phyloP scores from a whole-genome alignment of 2,888 invertebrate genomes.

The Anaspis maculata region DNA sequence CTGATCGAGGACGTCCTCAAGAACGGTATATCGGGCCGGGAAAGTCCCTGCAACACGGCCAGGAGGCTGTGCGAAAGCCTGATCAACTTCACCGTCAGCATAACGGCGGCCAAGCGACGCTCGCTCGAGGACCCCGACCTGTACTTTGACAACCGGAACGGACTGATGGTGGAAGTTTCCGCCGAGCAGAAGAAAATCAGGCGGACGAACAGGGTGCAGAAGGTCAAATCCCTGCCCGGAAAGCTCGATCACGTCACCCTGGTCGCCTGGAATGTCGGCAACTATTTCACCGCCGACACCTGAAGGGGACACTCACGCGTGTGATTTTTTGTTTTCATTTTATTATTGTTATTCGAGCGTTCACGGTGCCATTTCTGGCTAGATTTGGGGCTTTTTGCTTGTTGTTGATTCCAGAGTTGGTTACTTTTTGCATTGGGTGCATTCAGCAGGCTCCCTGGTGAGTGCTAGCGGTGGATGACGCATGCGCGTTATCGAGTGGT shows the following conservation, averaged over 20 bases:
- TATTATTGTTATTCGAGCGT: too few species aligned
- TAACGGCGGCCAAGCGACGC: slow-evolving; percentile 74
- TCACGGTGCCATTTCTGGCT: too few species aligned
- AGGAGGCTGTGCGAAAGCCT: slow-evolving; percentile 61
- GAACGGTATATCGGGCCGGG: slow-evolving; percentile 46
- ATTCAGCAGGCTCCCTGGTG: too few species aligned
- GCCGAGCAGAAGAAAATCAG: slow-evolving; percentile 58
- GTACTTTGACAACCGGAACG: slow-evolving; percentile 54
- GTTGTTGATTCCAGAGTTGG: too few species aligned
- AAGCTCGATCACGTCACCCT: slow-evolving; percentile 85
- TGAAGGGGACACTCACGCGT: too few species aligned
- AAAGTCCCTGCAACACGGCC: slow-evolving; percentile 54
- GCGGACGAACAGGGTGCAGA: slow-evolving; percentile 62
- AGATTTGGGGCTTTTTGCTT: too few species aligned
- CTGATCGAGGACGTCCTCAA: slow-evolving; percentile 67
- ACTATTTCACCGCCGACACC: too few species aligned
- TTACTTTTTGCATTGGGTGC: too few species aligned
- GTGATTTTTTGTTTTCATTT: too few species aligned
- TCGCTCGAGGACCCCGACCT: slow-evolving; percentile 75
- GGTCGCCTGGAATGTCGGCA: slow-evolving; percentile 70
- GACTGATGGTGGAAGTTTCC: slow-evolving; percentile 50
- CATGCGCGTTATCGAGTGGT: too few species aligned
- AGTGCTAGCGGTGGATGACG: too few species aligned
- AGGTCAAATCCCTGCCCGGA: slow-evolving; percentile 65
- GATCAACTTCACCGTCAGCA: slow-evolving; percentile 67